Evolutionary conservation across 2,113 vertebrate genomes (phyloP), one percentile per base, ranked within the genome.

Genomic region (Nestor notabilis): DNA sequence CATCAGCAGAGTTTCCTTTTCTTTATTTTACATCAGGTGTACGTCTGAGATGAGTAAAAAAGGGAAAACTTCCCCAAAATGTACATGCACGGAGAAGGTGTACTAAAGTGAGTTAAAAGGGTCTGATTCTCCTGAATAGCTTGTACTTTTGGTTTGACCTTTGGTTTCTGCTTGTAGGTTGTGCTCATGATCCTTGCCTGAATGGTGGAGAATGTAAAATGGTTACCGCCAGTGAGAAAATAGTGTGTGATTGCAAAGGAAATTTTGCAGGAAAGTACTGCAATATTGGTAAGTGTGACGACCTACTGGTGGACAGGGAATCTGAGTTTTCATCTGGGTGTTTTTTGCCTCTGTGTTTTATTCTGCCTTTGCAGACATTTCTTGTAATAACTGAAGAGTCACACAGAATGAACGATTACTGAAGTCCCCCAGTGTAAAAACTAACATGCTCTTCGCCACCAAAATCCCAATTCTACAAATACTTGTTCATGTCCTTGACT

Each of bases 201-300:
- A 98, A 99, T 12, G 98, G 97, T 6, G 98, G 99, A 56, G 95
- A 97, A 72, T 99, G 99, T 91, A 98, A 98, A 71, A 90, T 98
- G 85, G 96, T 99, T 68, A 55, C 83, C n/a, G 70, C 83, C 95
- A 99, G 96, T 0, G 96, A 98, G 39, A 96, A 97, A 90, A 97
- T 91, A 2, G 97, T 99, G 43, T 99, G 99, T 15, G 95, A 97
- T 89, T 99, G 99, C 91, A 98, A 97, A 35, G 39, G 29, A 4
- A 96, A 95, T 81, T 98, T 93, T n/a, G 92, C 93, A 1, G 99
- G 99, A 11, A 97, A 97, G 18, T 88, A 98, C 33, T 99, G 99
- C 65, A 98, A 98, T 97, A 94, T 99, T 2, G 98, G 99, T 99
- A 97, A 99, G 99, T 97, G 20, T 5, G 43, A 28, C 8, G 80